Percentiles rank a stretch among this genome's conserved stretches.
These are phyloP conservation scores for Cheilosia soror DNA, from an alignment of 2,888 invertebrate genomes.

Conservation along the genomic window DNA sequence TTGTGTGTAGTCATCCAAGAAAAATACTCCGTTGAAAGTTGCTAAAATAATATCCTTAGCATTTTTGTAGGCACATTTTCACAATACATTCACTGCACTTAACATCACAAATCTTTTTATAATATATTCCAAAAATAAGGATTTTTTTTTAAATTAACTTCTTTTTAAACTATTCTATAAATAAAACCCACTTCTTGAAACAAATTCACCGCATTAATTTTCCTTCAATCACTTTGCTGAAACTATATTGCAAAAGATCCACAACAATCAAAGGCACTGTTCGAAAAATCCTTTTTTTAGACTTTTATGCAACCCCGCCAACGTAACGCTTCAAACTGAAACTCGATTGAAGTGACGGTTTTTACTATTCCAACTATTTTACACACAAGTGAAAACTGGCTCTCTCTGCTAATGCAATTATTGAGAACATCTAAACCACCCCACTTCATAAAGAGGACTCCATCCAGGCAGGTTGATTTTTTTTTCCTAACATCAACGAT, in stretches of 20 bases:
- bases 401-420: slow-evolving; percentile 59
- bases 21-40: neutral
- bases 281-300: slow-evolving; percentile 37
- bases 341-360: slow-evolving; percentile 65
- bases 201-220: slow-evolving; percentile 19
- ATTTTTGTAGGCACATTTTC: slow-evolving; percentile 5
- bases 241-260: slow-evolving; percentile 27
- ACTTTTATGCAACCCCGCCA: slow-evolving; percentile 68
- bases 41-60: slow-evolving; percentile 24
- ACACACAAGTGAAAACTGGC: slow-evolving; percentile 43
- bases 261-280: slow-evolving; percentile 40
- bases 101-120: neutral
- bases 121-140: neutral
- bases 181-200: slow-evolving; percentile 10
- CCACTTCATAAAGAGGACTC: slow-evolving; percentile 20
- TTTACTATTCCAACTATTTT: slow-evolving; percentile 53
- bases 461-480: slow-evolving; percentile 2
- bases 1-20: slow-evolving; percentile 7
- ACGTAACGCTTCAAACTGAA: slow-evolving; percentile 73
- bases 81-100: slow-evolving; percentile 3
- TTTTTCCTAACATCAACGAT: slow-evolving; percentile 5
- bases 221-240: slow-evolving; percentile 35
- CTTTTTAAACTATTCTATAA: neutral
- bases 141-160: slow-evolving; percentile 8
- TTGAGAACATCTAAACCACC: slow-evolving; percentile 45